Conservation (phyloP, 1,140 invertebrate species). For the Drosophila nebulosa region DNA sequence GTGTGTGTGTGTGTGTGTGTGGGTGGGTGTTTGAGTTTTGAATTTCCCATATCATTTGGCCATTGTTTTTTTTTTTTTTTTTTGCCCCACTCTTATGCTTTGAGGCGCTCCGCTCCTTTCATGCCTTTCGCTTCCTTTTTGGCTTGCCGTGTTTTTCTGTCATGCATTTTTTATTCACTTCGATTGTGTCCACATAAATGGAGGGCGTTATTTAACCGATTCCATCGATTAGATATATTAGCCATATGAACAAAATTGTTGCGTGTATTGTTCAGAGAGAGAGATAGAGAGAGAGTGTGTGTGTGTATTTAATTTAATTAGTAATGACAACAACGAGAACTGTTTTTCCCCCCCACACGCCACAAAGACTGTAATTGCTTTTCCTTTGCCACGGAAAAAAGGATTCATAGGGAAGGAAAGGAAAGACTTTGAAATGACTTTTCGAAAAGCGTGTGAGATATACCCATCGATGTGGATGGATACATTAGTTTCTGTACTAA, state of each 20-base stretch:
- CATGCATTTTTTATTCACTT: constrained; percentile 67
- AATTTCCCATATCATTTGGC: constrained; percentile 43
- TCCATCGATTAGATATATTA: constrained; percentile 5
- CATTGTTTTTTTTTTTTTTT: no score
- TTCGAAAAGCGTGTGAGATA: no score
- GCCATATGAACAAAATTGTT: constrained; percentile 57
- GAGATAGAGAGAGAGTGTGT: no score
- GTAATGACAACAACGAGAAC: constrained; percentile 57
- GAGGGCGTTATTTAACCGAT: constrained; percentile 45
- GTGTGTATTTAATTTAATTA: constrained; percentile 67
- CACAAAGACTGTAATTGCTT: constrained; percentile 25
- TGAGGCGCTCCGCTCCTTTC: not conserved
- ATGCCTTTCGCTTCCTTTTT: not conserved
- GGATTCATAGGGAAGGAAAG: no score
- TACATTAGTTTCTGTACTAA: no score
- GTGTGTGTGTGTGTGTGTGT: not conserved
- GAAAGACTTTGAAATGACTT: no score
- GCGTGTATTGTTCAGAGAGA: constrained; percentile 29
- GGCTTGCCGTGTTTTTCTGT: constrained; percentile 11
- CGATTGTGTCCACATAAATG: constrained; percentile 24
- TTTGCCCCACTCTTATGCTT: no score
- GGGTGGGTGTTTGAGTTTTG: constrained; percentile 64
- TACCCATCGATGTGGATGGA: no score
- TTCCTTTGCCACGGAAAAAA: constrained; percentile 28
- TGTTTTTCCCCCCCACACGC: constrained; percentile 9